Conservation (phyloP, 2,113 vertebrate species). For the Sterna hirundo region DNA sequence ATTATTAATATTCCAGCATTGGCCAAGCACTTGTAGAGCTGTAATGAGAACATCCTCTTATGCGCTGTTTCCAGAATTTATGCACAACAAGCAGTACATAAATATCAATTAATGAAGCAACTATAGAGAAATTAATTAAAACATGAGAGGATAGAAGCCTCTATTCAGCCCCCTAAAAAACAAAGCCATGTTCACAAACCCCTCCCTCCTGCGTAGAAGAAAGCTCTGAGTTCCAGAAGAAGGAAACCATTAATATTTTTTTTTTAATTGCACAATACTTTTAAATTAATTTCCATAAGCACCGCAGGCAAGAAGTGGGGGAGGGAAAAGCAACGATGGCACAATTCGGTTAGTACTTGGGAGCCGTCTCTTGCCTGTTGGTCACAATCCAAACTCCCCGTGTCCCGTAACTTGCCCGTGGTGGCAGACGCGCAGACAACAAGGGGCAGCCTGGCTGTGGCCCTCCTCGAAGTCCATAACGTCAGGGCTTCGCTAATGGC, state of each 20-base stretch:
- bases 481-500: neutral
- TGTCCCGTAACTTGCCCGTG: neutral
- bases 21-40: slow-evolving; percentile 48
- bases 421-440: neutral
- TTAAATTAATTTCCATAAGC: slow-evolving; percentile 49
- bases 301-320: neutral
- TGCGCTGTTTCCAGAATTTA: slow-evolving; percentile 58
- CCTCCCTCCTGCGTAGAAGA: slow-evolving; percentile 23
- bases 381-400: neutral
- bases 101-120: slow-evolving; percentile 73
- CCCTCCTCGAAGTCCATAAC: neutral
- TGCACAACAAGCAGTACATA: slow-evolving; percentile 65
- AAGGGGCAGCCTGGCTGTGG: neutral
- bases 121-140: slow-evolving; percentile 69
- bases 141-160: slow-evolving; percentile 48
- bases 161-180: slow-evolving; percentile 26
- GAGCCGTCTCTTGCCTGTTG: neutral
- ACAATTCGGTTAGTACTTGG: neutral
- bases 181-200: neutral
- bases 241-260: slow-evolving; percentile 39
- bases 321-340: neutral
- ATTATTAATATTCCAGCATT: slow-evolving; percentile 57
- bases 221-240: slow-evolving; percentile 33
- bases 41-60: slow-evolving; percentile 58
- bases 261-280: slow-evolving; percentile 49